Conservation (phyloP, 2,888 invertebrate genomes). For the Argynnis bischoffii region DNA sequence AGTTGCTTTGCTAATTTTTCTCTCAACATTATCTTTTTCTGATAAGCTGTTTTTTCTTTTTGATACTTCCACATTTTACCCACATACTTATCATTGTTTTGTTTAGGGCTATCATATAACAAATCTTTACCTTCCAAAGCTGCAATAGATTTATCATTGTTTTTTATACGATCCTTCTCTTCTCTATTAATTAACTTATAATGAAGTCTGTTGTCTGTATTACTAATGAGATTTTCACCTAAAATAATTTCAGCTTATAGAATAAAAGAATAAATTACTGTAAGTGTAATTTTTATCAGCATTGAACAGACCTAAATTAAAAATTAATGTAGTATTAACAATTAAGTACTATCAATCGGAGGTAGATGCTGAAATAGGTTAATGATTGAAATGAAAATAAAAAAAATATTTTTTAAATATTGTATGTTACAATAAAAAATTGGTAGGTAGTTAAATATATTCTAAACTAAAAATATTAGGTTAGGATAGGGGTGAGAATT, state of each 20-base stretch:
- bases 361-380: background rate
- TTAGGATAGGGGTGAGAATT: too few species aligned
- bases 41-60: conserved; percentile 54
- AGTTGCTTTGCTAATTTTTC: conserved; percentile 65
- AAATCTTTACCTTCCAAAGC: conserved; percentile 68
- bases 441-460: too few species aligned
- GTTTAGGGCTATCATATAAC: conserved; percentile 57
- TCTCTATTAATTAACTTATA: conserved; percentile 61
- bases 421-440: too few species aligned
- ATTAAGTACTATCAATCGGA: too few species aligned
- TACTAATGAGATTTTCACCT: conserved; percentile 57
- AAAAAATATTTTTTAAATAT: too few species aligned
- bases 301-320: background rate
- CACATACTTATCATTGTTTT: conserved; percentile 51
- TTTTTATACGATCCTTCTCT: conserved; percentile 67
- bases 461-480: too few species aligned
- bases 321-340: too few species aligned
- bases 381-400: too few species aligned
- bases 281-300: background rate
- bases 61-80: conserved; percentile 66
- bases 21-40: conserved; percentile 60
- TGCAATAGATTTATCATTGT: conserved; percentile 75
- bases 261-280: conserved; percentile 8
- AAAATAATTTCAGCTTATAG: conserved; percentile 45
- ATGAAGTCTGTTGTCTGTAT: conserved; percentile 54